Evolutionary conservation across 2,113 vertebrate genomes (phyloP).

Genomic region (Erinaceus europaeus): DNA sequence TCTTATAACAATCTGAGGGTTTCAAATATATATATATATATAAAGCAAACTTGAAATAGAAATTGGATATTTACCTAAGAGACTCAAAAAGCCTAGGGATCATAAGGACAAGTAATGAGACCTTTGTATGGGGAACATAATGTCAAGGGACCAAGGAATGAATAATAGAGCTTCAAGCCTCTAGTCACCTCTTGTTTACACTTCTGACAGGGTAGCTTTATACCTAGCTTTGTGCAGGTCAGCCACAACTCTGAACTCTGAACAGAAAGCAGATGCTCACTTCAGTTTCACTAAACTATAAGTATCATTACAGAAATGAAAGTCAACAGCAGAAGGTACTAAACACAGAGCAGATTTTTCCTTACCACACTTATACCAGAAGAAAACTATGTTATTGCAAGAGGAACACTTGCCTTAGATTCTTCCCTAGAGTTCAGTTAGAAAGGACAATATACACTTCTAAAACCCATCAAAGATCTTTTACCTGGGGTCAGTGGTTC

Average conservation of each 20-base stretch:
- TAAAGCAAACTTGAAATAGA: constrained; percentile 50
- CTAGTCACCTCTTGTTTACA: constrained; percentile 62
- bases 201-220: constrained; percentile 32
- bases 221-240: not conserved
- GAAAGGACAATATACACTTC: not conserved
- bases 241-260: not conserved
- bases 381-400: not conserved
- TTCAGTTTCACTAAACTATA: not conserved
- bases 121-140: constrained; percentile 35
- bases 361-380: constrained; percentile 3
- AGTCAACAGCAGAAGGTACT: not conserved
- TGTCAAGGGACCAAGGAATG: constrained; percentile 53
- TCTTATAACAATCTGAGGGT: constrained; percentile 32
- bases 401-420: not conserved
- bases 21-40: not conserved
- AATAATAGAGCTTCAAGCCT: constrained; percentile 49
- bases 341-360: not conserved
- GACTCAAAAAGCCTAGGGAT: constrained; percentile 63
- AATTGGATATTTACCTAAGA: constrained; percentile 56
- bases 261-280: not conserved
- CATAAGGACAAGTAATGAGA: constrained; percentile 64
- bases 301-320: not conserved
- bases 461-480: not conserved
- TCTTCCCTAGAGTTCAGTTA: not conserved
- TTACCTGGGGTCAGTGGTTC: not conserved